Base-by-base conservation (phyloP, 1,140 invertebrate species). In the Ceratosolen fusciceps region DNA sequence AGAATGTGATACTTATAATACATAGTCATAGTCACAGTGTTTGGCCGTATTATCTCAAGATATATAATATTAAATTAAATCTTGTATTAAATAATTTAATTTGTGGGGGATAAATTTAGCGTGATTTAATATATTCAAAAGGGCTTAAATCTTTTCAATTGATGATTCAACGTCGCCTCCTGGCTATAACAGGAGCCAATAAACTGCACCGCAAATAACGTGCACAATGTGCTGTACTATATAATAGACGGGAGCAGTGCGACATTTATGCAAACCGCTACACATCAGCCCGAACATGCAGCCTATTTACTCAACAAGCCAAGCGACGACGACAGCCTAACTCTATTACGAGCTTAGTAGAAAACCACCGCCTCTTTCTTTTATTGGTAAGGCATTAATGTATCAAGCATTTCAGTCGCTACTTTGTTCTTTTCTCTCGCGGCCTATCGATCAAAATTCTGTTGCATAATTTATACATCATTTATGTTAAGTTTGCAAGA, bases 241-340 rank as follows among this genome's bases (percentile, higher is more conserved):
- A 31, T 56, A 56, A 56, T 56, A 56, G 2, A 60, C 56, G 7
- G 31, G 26, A 26, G 26, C 56, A 60, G 56, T 60, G 26, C 26
- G 56, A 29, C 56, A 60, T 60, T 60, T 60, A 60, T 60, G 56
- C 56, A 60, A 60, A 60, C 56, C 56, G 26, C 26, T 60, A 60
- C 52, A 56, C 52, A 56, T 56, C 52, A 56, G 4, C n/a, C 4
- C 56, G 56, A 58, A 60, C 26, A 31, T 60, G 56, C 8, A 29
- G 14, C 12, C 24, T 60, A 60, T 60, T 60, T 60, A 60, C 26
- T 60, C 9, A 8, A 60, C 56, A 2, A 60, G 56, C 12, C 56
- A 60, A 31, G 8, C 26, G 16, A 60, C 26, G 9, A 29, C 0
- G 31, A 29, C 56, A 60, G n/a, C 26, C 56, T 14, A 60, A 60